Evolutionary conservation across 2,888 invertebrate species (phyloP).

Genomic region (Pseudolycoriella hygida): DNA sequence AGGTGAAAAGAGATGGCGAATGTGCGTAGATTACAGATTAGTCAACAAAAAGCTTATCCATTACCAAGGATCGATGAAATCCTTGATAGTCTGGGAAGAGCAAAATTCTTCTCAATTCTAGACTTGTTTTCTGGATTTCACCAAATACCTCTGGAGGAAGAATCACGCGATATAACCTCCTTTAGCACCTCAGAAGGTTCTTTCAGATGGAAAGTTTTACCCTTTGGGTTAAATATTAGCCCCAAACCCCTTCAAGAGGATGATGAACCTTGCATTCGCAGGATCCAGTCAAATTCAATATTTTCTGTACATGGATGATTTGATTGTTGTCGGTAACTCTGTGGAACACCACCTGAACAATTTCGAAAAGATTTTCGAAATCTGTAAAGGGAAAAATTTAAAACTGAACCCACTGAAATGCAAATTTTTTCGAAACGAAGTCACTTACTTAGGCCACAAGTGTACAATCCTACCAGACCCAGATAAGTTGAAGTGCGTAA

Average conservation of each 20-base stretch:
- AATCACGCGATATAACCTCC: neutral
- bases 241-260: too few relatives aligned
- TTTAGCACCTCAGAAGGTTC: conserved; percentile 8
- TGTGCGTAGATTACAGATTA: conserved; percentile 2
- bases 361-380: conserved; percentile 8
- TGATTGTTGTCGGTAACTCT: conserved; percentile 10
- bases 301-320: conserved; percentile 13
- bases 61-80: conserved; percentile 8
- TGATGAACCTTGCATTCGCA: conserved; percentile 16
- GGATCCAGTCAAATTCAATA: conserved; percentile 11
- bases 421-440: conserved; percentile 8
- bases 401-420: conserved; percentile 8
- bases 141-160: neutral
- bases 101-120: conserved; percentile 1
- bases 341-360: conserved; percentile 10
- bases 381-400: conserved; percentile 10
- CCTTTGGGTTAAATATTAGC: conserved; percentile 15
- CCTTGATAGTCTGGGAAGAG: conserved; percentile 6
- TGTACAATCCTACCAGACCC: conserved; percentile 12
- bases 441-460: conserved; percentile 11
- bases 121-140: conserved; percentile 3
- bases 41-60: conserved; percentile 6
- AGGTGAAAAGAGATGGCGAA: conserved; percentile 7
- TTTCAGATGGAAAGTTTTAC: conserved; percentile 13
- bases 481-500: conserved; percentile 11